These are phyloP conservation scores for Philopedon plagiatum DNA, from an alignment of 2,888 invertebrate species.

Conservation along the genomic window DNA sequence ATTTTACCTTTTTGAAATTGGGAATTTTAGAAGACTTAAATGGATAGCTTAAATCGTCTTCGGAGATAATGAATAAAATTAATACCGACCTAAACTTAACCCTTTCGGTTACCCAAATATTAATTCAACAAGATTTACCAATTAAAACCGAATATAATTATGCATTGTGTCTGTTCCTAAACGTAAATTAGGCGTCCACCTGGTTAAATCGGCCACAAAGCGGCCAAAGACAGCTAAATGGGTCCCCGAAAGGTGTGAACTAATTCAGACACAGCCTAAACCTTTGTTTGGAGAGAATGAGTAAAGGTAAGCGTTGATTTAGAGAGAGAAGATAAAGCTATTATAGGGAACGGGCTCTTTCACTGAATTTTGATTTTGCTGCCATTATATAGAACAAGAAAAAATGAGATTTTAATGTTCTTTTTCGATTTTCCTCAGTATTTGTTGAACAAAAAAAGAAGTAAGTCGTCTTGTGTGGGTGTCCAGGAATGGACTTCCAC, in stretches of 20 bases:
- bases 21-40: not conserved
- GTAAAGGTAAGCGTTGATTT: not conserved
- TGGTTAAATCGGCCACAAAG: constrained; percentile 11
- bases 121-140: not conserved
- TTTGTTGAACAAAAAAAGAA: too few species aligned
- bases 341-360: not conserved
- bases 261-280: not conserved
- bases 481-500: too few species aligned
- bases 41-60: not conserved
- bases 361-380: not conserved
- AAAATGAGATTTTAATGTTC: not conserved
- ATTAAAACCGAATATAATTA: not conserved
- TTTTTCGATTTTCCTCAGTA: too few species aligned
- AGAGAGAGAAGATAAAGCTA: not conserved
- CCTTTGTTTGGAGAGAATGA: constrained; percentile 3
- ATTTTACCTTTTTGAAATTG: too few species aligned
- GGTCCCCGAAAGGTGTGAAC: constrained; percentile 8
- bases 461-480: too few species aligned
- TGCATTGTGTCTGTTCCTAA: not conserved
- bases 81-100: too few species aligned
- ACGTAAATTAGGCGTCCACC: constrained; percentile 11
- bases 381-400: too few species aligned
- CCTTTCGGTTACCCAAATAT: not conserved
- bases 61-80: not conserved
- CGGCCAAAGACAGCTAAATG: constrained; percentile 14